Evolutionary conservation across 2,797 vertebrate species (phyloP), one percentile per base, ranked within the genome.

Genomic region (Numenius phaeopus): DNA sequence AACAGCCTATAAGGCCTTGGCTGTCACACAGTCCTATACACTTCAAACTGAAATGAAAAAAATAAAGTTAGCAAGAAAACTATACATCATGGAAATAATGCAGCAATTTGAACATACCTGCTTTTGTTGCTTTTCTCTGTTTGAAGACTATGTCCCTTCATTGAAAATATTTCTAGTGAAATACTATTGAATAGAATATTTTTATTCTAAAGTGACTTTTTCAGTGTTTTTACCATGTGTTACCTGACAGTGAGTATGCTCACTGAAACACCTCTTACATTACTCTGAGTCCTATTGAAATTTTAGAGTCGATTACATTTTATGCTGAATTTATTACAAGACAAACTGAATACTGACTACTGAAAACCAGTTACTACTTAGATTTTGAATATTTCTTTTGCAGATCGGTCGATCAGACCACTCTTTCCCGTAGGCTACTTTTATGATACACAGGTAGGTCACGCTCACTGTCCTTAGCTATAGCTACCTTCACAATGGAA

Each of bases 401-500:
- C 97, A 99, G 99, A 99, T 98, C 98, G 99, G 8, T 99, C 99
- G 1, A 98, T 99, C 95, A 98, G 99, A 90, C 99, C 99, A 3
- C 99, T 99, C 57, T 99, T 99, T 95, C 99, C 99, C 64, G 50
- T 98, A 76, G 99, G 99, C 59, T 99, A 99, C 98, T 99, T 99
- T 87, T 99, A 99, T 92, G 99, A 99, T 97, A 99, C 99, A 67
- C 99, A 99, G 98, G 99, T 99, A 84, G 95, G 98, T 95, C 92
- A 14, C 14, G 8, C 37, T 72, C 5, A 1, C 78, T 83, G 83
- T 37, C n/a, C 75, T 85, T 86, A 34, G 27, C 34, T 22, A 6
- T 21, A 55, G 69, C 57, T 15, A 1, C 55, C 61, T 83, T 79
- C 52, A 18, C 22, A 90, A 58, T 10, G n/a, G 81, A 59, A 59